These are phyloP conservation scores for Bungarus multicinctus DNA, from an alignment of 2,113 vertebrate species.

Conservation along the genomic window DNA sequence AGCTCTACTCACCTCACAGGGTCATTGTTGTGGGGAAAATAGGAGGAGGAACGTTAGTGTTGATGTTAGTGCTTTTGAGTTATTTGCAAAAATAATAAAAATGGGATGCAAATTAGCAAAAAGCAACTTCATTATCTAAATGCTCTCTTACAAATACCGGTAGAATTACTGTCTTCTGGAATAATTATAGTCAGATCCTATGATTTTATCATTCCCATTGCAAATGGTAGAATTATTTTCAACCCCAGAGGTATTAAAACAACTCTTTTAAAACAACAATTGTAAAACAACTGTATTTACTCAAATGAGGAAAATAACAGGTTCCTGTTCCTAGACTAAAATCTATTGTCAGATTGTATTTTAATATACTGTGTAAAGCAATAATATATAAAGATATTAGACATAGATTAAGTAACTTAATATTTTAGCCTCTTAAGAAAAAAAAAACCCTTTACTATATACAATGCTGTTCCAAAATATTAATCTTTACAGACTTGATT, in stretches of 20 bases:
- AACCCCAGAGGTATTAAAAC: neutral
- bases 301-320: conserved; percentile 31
- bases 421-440: conserved; percentile 10
- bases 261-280: neutral
- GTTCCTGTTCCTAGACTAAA: conserved; percentile 18
- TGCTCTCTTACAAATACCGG: neutral
- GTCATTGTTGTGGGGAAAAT: too few species aligned
- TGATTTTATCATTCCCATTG: conserved; percentile 26
- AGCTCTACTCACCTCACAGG: too few species aligned
- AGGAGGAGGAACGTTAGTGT: too few species aligned
- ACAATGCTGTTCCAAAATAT: neutral
- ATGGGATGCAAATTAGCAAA: neutral
- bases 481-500: neutral
- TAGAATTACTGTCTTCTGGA: neutral
- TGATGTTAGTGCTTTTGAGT: too few species aligned
- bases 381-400: conserved; percentile 1
- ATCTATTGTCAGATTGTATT: conserved; percentile 10
- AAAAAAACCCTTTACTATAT: conserved; percentile 5
- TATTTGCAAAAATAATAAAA: too few species aligned
- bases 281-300: neutral
- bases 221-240: conserved; percentile 37
- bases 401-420: conserved; percentile 6
- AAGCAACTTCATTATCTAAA: neutral
- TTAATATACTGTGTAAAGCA: conserved; percentile 16
- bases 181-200: conserved; percentile 10